Evolutionary conservation across 2,888 invertebrate species (phyloP).

Genomic region (Leucoma salicis): DNA sequence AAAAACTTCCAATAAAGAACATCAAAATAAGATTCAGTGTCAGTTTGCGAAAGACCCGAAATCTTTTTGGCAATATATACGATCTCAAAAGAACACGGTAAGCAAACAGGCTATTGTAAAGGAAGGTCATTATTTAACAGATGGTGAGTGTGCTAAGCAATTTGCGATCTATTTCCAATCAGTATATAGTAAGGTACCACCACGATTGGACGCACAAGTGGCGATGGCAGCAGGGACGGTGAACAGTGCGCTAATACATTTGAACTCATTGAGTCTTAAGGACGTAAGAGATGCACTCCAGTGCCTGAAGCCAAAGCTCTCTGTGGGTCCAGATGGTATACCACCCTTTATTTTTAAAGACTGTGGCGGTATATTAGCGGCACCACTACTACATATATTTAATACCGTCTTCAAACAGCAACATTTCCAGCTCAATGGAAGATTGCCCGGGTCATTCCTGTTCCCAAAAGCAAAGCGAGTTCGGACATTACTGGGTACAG

Average conservation of each 20-base stretch:
- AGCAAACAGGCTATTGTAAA: background rate
- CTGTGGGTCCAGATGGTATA: slow-evolving; percentile 4
- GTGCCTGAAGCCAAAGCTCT: slow-evolving; percentile 1
- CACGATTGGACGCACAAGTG: background rate
- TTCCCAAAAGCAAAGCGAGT: background rate
- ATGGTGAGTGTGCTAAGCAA: slow-evolving; percentile 4
- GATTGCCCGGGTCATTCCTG: slow-evolving; percentile 2
- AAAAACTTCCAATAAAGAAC: too few relatives aligned
- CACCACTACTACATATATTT: slow-evolving; percentile 3
- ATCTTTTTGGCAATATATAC: background rate
- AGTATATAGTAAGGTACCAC: background rate
- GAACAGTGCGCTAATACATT: background rate
- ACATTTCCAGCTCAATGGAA: slow-evolving; percentile 4
- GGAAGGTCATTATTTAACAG: background rate
- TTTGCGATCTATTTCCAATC: slow-evolving; percentile 3
- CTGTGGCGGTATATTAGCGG: slow-evolving; percentile 1
- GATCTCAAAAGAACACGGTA: background rate
- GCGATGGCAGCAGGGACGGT: background rate
- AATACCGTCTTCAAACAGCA: background rate
- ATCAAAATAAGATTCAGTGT: too few relatives aligned
- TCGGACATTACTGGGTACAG: background rate
- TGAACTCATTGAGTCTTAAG: background rate
- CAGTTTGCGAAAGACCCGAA: too few relatives aligned
- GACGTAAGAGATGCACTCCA: slow-evolving; percentile 2
- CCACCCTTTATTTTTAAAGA: slow-evolving; percentile 5